Evolutionary conservation across 2,797 vertebrate species (phyloP).

Genomic region (Sebastes taczanowskii): DNA sequence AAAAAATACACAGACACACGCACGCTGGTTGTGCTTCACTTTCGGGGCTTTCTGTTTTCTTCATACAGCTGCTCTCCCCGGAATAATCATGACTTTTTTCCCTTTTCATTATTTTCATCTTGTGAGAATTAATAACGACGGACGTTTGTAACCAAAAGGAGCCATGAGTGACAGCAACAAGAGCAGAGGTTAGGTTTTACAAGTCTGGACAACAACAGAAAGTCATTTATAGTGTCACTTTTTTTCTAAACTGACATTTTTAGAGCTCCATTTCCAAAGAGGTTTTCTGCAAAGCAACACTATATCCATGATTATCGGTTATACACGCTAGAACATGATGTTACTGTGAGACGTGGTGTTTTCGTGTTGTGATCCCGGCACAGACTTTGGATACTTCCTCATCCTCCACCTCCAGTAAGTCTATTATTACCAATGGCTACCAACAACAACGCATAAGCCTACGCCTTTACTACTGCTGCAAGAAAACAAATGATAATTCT

Average conservation of each 20-base stretch:
- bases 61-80: background rate
- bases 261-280: background rate
- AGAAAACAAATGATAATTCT: slow-evolving; percentile 26
- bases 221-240: background rate
- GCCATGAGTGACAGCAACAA: background rate
- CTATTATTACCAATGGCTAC: slow-evolving; percentile 46
- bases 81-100: background rate
- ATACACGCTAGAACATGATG: slow-evolving; percentile 4
- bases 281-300: slow-evolving; percentile 13
- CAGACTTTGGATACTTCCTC: slow-evolving; percentile 20
- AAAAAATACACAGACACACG: background rate
- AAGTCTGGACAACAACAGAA: background rate
- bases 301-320: background rate
- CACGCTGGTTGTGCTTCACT: background rate
- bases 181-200: background rate
- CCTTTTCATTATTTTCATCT: background rate
- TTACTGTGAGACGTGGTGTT: slow-evolving; percentile 26
- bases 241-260: background rate
- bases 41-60: background rate
- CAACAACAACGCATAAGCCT: slow-evolving; percentile 23
- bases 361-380: slow-evolving; percentile 17
- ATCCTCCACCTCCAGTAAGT: slow-evolving; percentile 33
- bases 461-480: slow-evolving; percentile 21
- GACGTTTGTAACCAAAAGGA: background rate
- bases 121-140: background rate